These are phyloP conservation scores for Stegophylla sp. DNA, from an alignment of 2,888 invertebrate species.

Conservation along the genomic window DNA sequence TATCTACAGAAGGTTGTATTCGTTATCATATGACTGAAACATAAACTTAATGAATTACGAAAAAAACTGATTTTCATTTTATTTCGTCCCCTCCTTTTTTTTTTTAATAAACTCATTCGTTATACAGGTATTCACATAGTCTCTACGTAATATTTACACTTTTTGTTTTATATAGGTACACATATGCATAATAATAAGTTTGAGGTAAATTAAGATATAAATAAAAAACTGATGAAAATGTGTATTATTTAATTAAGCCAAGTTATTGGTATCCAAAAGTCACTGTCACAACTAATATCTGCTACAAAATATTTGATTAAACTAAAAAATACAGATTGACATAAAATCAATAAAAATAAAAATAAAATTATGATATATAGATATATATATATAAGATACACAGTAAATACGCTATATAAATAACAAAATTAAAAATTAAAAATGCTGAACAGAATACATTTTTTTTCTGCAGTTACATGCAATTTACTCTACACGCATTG, in stretches of 20 bases:
- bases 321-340: not conserved
- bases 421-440: constrained; percentile 16
- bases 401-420: not conserved
- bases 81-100: not conserved
- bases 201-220: not conserved
- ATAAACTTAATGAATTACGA: constrained; percentile 2
- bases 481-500: not conserved
- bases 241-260: constrained; percentile 2
- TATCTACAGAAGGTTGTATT: too few relatives aligned
- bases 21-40: not conserved
- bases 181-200: constrained; percentile 7
- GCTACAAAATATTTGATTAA: not conserved
- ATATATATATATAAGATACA: not conserved
- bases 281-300: not conserved
- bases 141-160: not conserved
- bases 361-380: not conserved
- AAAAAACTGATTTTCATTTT: not conserved
- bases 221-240: not conserved
- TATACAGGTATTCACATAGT: not conserved
- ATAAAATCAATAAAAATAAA: constrained; percentile 10
- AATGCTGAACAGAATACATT: constrained; percentile 7
- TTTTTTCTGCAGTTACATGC: not conserved
- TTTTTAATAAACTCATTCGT: not conserved
- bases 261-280: not conserved
- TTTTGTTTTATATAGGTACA: constrained; percentile 1